A percentile compares a stretch with the other conserved stretches of the same genome.
phyloP scores from a whole-genome alignment of 2,113 vertebrate species.

The Cettia cetti region DNA sequence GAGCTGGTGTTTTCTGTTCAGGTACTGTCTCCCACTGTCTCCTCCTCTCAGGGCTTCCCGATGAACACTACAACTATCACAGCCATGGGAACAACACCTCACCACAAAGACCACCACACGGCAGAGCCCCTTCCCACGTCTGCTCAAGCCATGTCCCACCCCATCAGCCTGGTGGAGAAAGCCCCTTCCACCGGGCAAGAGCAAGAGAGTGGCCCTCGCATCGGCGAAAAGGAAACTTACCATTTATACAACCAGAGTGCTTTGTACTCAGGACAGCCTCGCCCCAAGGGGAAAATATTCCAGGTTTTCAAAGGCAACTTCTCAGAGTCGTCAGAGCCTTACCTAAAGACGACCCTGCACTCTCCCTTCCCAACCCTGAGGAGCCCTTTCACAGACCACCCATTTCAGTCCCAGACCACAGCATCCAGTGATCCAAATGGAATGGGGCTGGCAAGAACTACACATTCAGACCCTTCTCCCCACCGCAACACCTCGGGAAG shows the following conservation, averaged over 20 bases:
- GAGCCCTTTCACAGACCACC: constrained; percentile 63
- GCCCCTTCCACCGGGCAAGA: background rate
- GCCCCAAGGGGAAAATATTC: constrained; percentile 63
- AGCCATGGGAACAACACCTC: constrained; percentile 67
- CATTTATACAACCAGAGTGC: constrained; percentile 62
- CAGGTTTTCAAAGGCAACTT: constrained; percentile 74
- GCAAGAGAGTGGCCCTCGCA: background rate
- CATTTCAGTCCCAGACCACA: constrained; percentile 22
- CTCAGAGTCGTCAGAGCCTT: constrained; percentile 61
- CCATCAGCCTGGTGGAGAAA: constrained; percentile 26
- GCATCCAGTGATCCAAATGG: constrained; percentile 55
- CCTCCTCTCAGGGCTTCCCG: constrained; percentile 71
- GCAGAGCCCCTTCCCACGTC: constrained; percentile 13
- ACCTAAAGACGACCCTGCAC: constrained; percentile 57
- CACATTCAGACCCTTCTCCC: constrained; percentile 18
- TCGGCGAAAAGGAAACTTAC: constrained; percentile 57
- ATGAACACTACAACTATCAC: constrained; percentile 72
- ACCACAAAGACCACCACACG: constrained; percentile 10
- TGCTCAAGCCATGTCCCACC: background rate
- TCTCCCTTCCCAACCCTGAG: constrained; percentile 52
- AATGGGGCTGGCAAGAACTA: constrained; percentile 67
- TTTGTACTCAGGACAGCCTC: constrained; percentile 67
- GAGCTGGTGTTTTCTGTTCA: constrained; percentile 83
- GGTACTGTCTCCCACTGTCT: constrained; percentile 77
- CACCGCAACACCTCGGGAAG: constrained; percentile 5